These are phyloP conservation scores for Alcedo atthis DNA, from an alignment of 2,797 vertebrate genomes.

Conservation along the genomic window DNA sequence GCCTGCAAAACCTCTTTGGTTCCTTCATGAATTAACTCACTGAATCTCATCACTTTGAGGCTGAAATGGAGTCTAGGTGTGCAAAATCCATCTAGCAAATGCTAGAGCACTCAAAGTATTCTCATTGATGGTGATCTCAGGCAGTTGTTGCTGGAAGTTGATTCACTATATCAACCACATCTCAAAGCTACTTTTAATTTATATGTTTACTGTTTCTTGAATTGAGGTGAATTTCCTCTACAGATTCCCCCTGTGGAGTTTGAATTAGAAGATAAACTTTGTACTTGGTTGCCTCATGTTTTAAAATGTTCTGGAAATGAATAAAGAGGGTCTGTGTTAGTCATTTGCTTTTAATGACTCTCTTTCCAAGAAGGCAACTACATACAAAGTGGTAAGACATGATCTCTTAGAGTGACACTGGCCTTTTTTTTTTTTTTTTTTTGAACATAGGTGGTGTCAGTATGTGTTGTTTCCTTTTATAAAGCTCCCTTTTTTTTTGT, in stretches of 20 bases:
- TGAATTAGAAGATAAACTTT: background rate
- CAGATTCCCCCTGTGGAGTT: background rate
- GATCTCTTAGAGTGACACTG: background rate
- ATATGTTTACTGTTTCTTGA: background rate
- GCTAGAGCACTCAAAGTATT: background rate
- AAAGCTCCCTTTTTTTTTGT: background rate
- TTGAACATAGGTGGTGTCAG: background rate
- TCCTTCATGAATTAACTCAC: background rate
- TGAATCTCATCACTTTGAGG: background rate
- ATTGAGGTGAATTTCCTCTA: background rate
- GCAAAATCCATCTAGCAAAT: background rate
- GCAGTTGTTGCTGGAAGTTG: background rate
- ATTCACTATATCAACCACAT: background rate
- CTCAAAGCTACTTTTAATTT: background rate
- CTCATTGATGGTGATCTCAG: background rate
- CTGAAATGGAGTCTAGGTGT: background rate
- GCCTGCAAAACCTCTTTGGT: background rate
- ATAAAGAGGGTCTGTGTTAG: background rate
- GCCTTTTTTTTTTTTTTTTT: background rate
- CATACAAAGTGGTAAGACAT: background rate
- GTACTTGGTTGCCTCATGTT: background rate
- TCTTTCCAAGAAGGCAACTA: background rate
- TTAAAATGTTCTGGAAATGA: background rate
- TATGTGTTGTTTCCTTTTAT: background rate
- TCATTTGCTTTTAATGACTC: background rate